Evolutionary conservation across 1,140 invertebrate species (phyloP).

Genomic region (Cherax destructor): DNA sequence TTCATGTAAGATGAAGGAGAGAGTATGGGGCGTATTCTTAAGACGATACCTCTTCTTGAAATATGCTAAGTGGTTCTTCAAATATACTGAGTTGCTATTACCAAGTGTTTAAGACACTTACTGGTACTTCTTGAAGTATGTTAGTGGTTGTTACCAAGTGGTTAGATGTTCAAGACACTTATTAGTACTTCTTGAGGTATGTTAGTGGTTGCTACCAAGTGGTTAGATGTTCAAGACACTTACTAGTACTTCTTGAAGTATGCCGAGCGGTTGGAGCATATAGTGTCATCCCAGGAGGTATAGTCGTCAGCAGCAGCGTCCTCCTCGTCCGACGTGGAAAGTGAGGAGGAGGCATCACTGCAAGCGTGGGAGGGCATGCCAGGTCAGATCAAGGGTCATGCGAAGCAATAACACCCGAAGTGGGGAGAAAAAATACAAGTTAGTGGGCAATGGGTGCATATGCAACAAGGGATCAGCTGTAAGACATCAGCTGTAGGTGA

Average conservation of each 20-base stretch:
- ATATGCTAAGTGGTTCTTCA: too few relatives aligned
- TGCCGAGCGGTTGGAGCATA: constrained; percentile 64
- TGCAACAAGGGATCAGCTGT: too few relatives aligned
- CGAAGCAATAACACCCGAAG: neutral
- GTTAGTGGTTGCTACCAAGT: constrained; percentile 29
- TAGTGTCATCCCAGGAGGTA: constrained; percentile 66
- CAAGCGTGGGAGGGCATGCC: neutral
- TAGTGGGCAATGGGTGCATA: neutral
- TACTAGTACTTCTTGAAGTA: constrained; percentile 69
- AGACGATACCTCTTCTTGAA: too few relatives aligned
- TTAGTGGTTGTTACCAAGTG: too few relatives aligned
- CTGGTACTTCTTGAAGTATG: too few relatives aligned
- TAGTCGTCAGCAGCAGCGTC: constrained; percentile 39
- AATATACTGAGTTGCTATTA: too few relatives aligned
- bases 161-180: neutral
- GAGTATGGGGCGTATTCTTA: too few relatives aligned
- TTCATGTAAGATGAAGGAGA: too few relatives aligned
- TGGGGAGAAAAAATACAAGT: neutral
- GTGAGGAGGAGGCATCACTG: constrained; percentile 31
- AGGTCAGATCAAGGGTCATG: neutral
- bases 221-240: constrained; percentile 2
- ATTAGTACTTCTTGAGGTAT: constrained; percentile 66
- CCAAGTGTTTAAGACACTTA: too few relatives aligned
- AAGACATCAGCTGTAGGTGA: too few relatives aligned
- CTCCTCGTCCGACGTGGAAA: neutral